phyloP scores from a whole-genome alignment of 2,888 invertebrate genomes.

The Julus scanicus region DNA sequence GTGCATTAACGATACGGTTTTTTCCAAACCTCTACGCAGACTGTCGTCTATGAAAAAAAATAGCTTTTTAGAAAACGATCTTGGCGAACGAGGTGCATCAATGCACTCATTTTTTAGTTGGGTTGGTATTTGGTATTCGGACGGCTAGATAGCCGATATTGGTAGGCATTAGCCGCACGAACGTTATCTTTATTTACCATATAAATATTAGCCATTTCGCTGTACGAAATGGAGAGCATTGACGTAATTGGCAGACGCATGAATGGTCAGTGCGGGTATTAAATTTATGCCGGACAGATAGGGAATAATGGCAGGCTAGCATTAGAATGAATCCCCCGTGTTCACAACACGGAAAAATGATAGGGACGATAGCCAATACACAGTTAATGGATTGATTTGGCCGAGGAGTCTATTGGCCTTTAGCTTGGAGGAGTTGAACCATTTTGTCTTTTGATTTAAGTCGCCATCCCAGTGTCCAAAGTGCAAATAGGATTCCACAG shows the following conservation, averaged over 20 bases:
- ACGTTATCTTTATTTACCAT: constrained; percentile 42
- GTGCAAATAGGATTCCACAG: background rate
- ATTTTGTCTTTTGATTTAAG: background rate
- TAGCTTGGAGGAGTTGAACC: background rate
- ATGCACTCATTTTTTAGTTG: background rate
- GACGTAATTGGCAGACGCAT: background rate
- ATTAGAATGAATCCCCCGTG: background rate
- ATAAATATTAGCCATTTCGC: constrained; percentile 13
- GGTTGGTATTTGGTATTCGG: background rate
- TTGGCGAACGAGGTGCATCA: background rate
- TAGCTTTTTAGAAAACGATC: background rate
- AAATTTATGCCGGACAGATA: constrained; percentile 29
- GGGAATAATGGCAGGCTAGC: background rate
- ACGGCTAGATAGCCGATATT: background rate
- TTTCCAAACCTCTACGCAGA: background rate
- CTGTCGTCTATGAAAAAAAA: background rate
- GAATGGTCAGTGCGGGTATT: constrained; percentile 5
- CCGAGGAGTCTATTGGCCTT: background rate
- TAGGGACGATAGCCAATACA: background rate
- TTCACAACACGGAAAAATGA: background rate
- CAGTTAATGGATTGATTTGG: constrained; percentile 24
- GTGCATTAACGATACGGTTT: background rate
- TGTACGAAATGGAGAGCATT: background rate
- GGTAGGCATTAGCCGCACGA: constrained; percentile 20
- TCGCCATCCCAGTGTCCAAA: background rate